Percentiles rank a stretch among this genome's conserved stretches.
These are phyloP conservation scores for Amphipoea oculea DNA, from an alignment of 2,888 invertebrate species.

Conservation along the genomic window DNA sequence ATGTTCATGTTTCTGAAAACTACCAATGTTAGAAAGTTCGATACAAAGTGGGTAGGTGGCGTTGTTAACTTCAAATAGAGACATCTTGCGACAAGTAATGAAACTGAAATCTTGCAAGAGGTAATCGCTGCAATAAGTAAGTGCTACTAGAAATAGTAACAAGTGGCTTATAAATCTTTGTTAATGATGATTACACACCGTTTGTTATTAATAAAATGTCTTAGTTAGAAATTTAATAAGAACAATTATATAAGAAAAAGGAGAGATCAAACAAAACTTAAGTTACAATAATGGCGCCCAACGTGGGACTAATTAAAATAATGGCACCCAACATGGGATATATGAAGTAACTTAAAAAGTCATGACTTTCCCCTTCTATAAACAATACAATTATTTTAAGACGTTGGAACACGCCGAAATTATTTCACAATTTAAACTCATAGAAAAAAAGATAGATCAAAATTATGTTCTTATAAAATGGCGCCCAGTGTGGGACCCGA, in stretches of 20 bases:
- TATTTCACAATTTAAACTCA: neutral
- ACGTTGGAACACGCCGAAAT: neutral
- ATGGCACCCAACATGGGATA: conserved; percentile 35
- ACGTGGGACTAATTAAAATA: neutral
- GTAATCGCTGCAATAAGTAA: neutral
- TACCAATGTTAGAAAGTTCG: neutral
- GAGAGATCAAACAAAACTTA: neutral
- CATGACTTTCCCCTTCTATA: conserved; percentile 81
- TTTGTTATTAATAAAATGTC: neutral
- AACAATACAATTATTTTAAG: conserved; percentile 80
- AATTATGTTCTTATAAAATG: conserved; percentile 9
- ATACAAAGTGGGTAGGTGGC: conserved; percentile 37
- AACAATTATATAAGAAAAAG: neutral
- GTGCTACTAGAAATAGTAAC: too few species aligned
- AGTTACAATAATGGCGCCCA: conserved; percentile 20
- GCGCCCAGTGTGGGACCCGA: conserved; percentile 42
- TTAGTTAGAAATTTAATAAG: neutral
- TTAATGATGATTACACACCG: neutral
- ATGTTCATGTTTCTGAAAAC: neutral
- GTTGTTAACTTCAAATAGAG: conserved; percentile 3
- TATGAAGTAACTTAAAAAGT: neutral
- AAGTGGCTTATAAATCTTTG: neutral
- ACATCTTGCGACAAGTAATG: conserved; percentile 30
- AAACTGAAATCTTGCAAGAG: neutral
- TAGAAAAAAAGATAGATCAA: neutral